A percentile compares a stretch with the other conserved stretches of the same genome.
Conservation (phyloP, 1,140 invertebrate genomes). For the Aplysia californica region DNA sequence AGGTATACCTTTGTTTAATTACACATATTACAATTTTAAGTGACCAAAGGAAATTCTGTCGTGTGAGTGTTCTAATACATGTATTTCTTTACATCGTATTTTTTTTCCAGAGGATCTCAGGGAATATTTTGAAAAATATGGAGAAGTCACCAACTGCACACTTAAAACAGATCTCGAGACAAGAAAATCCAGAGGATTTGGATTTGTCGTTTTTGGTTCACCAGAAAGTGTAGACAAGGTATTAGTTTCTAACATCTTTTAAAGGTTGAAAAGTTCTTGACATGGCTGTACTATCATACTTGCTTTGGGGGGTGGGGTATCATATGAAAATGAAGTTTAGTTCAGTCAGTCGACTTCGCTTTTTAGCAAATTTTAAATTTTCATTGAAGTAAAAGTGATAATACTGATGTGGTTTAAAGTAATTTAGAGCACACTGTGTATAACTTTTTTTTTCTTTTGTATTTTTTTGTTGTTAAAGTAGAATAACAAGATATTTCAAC, state of each 20-base stretch:
- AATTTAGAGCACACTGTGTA: no score
- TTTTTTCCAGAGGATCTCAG: conserved; percentile 68
- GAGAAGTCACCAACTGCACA: conserved; percentile 96
- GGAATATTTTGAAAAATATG: conserved; percentile 76
- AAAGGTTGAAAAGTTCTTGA: neutral
- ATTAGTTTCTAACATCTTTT: conserved; percentile 11
- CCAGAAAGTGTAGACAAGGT: conserved; percentile 71
- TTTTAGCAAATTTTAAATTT: neutral
- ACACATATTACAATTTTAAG: no score
- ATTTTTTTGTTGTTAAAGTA: no score
- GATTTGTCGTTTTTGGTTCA: conserved; percentile 96
- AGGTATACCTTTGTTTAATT: no score
- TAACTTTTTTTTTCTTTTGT: no score
- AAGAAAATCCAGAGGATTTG: conserved; percentile 94
- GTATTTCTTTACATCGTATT: conserved; percentile 1
- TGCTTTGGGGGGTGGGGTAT: no score
- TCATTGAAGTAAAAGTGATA: neutral
- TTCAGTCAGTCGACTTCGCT: neutral
- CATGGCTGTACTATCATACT: no score
- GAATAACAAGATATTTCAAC: no score
- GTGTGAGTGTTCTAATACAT: neutral
- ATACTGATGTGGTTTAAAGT: neutral
- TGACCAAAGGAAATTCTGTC: neutral
- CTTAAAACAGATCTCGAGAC: conserved; percentile 98
- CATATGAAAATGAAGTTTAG: no score